phyloP scores from a whole-genome alignment of 2,888 invertebrate species.

The Zootermopsis nevadensis region DNA sequence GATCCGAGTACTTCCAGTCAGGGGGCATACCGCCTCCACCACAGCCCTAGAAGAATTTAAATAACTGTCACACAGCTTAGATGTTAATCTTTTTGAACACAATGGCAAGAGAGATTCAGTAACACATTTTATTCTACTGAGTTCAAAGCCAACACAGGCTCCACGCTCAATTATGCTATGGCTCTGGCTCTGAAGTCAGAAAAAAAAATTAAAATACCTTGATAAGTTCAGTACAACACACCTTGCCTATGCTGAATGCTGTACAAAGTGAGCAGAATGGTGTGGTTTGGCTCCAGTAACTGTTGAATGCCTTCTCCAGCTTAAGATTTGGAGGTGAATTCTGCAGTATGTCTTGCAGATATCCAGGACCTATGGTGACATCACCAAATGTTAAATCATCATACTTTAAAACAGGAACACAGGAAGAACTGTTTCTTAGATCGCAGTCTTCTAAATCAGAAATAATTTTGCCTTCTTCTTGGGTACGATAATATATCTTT shows the following conservation, averaged over 20 bases:
- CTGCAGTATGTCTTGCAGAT: slow-evolving; percentile 59
- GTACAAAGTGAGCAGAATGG: slow-evolving; percentile 72
- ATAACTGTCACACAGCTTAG: neutral
- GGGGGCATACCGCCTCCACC: slow-evolving; percentile 58
- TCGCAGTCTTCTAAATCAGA: too few relatives aligned
- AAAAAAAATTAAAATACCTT: neutral
- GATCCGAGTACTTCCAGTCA: slow-evolving; percentile 61
- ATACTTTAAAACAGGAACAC: neutral
- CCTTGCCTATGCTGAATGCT: slow-evolving; percentile 61
- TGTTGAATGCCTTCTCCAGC: slow-evolving; percentile 66
- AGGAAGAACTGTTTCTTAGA: too few relatives aligned
- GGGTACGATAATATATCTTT: too few relatives aligned
- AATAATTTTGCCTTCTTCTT: too few relatives aligned
- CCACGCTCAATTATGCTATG: too few relatives aligned
- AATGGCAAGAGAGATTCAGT: neutral
- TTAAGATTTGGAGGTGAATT: slow-evolving; percentile 62
- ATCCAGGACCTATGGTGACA: neutral
- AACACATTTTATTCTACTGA: neutral
- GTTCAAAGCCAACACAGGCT: neutral
- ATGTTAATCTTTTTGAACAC: neutral
- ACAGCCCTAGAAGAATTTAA: slow-evolving; percentile 10
- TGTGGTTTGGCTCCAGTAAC: slow-evolving; percentile 63
- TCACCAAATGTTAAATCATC: neutral
- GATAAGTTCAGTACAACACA: slow-evolving; percentile 18
- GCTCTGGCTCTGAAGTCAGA: too few relatives aligned